Evolutionary conservation across 2,113 vertebrate genomes (phyloP).

Genomic region (Zootoca vivipara): DNA sequence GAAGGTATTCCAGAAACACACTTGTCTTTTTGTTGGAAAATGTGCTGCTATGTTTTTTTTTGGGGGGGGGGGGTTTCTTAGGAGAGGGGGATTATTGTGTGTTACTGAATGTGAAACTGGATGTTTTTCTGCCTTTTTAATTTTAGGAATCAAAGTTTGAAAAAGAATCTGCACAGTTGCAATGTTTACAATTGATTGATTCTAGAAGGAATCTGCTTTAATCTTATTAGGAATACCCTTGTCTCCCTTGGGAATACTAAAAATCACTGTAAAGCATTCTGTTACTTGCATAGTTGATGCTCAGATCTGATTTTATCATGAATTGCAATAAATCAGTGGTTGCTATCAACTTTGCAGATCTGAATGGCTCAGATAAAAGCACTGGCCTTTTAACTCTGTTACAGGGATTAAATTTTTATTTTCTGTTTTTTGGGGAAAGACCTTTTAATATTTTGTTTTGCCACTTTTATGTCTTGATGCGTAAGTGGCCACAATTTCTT

Average conservation of each 20-base stretch:
- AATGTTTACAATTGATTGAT: conserved; percentile 80
- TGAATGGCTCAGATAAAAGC: conserved; percentile 67
- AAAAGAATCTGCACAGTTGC: conserved; percentile 77
- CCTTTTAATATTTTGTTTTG: conserved; percentile 50
- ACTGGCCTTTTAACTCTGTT: conserved; percentile 63
- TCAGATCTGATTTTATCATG: conserved; percentile 74
- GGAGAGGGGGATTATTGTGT: conserved; percentile 72
- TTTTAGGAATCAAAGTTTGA: conserved; percentile 76
- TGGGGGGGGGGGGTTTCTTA: conserved; percentile 48
- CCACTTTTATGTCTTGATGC: neutral
- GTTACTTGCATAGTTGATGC: conserved; percentile 71
- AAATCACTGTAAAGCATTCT: conserved; percentile 68
- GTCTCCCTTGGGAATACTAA: conserved; percentile 69
- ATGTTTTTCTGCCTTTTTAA: conserved; percentile 79
- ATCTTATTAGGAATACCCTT: conserved; percentile 69
- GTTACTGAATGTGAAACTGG: conserved; percentile 78
- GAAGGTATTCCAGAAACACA: conserved; percentile 68
- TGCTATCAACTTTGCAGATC: conserved; percentile 71
- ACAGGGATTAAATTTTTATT: conserved; percentile 65
- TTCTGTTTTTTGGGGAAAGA: conserved; percentile 67
- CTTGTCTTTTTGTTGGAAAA: conserved; percentile 69
- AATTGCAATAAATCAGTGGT: conserved; percentile 81
- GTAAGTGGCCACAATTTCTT: neutral
- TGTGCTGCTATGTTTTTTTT: conserved; percentile 83
- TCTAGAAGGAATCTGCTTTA: conserved; percentile 74